Evolutionary conservation across 2,888 invertebrate genomes (phyloP).

Genomic region (Pammene aurita): DNA sequence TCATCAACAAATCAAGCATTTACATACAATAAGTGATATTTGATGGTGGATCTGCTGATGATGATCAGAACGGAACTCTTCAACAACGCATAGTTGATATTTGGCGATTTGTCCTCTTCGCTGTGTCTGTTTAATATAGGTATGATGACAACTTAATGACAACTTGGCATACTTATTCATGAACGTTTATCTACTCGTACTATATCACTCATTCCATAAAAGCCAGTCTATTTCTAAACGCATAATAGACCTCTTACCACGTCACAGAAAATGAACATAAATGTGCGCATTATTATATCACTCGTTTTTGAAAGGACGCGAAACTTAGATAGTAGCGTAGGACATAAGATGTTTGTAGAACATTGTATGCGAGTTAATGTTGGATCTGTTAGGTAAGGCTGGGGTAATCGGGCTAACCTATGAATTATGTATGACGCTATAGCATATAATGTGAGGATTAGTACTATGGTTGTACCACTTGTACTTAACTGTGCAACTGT

Average conservation of each 20-base stretch:
- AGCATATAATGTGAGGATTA: neutral
- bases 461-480: neutral
- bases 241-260: conserved; percentile 19
- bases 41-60: no score
- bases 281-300: neutral
- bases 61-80: no score
- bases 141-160: neutral
- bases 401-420: conserved; percentile 10
- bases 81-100: no score
- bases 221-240: conserved; percentile 18
- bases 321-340: neutral
- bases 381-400: conserved; percentile 25
- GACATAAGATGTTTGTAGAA: neutral
- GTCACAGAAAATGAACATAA: conserved; percentile 23
- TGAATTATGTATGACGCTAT: conserved; percentile 14
- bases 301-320: neutral
- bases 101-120: no score
- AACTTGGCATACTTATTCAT: neutral
- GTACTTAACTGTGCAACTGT: no score
- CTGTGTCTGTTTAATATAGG: no score
- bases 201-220: conserved; percentile 17
- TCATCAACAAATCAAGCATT: no score
- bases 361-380: neutral
- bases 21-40: no score
- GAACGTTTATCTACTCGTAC: neutral